Evolutionary conservation across 1,140 invertebrate genomes (phyloP).

Genomic region (Pissodes strobi): DNA sequence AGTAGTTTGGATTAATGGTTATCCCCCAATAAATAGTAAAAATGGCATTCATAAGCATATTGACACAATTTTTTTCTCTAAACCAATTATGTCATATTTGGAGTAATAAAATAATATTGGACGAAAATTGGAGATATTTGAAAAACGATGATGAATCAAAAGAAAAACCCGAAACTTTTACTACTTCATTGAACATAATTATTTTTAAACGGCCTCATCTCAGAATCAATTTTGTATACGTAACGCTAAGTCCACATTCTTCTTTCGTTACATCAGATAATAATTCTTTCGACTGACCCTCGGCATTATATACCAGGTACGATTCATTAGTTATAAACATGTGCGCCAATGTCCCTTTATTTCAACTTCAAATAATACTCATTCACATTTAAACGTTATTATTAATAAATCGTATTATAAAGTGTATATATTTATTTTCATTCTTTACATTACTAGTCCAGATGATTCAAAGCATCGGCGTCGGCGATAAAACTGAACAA

Average conservation of each 20-base stretch:
- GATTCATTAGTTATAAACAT: not conserved
- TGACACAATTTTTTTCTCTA: not conserved
- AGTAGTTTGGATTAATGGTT: too few species aligned
- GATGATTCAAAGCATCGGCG: too few species aligned
- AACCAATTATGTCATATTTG: too few species aligned
- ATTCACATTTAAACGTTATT: too few species aligned
- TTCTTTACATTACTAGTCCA: not conserved
- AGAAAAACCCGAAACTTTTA: constrained; percentile 28
- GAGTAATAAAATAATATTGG: too few species aligned
- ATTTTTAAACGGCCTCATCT: constrained; percentile 16
- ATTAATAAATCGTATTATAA: too few species aligned
- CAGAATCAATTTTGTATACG: constrained; percentile 18
- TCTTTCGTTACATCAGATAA: constrained; percentile 24
- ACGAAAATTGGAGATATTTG: not conserved
- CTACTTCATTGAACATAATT: constrained; percentile 33
- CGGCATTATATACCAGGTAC: not conserved
- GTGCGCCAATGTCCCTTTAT: not conserved
- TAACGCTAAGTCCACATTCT: constrained; percentile 16
- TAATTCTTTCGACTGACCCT: not conserved
- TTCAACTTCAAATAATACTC: too few species aligned
- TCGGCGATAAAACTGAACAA: too few species aligned
- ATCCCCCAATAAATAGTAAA: not conserved
- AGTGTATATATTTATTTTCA: not conserved
- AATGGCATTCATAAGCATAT: not conserved
- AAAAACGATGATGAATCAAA: not conserved